A percentile compares a stretch with the other conserved stretches of the same genome.
Evolutionary conservation across 2,888 invertebrate species (phyloP).

Genomic region (Paralinhomoeus sp.): DNA sequence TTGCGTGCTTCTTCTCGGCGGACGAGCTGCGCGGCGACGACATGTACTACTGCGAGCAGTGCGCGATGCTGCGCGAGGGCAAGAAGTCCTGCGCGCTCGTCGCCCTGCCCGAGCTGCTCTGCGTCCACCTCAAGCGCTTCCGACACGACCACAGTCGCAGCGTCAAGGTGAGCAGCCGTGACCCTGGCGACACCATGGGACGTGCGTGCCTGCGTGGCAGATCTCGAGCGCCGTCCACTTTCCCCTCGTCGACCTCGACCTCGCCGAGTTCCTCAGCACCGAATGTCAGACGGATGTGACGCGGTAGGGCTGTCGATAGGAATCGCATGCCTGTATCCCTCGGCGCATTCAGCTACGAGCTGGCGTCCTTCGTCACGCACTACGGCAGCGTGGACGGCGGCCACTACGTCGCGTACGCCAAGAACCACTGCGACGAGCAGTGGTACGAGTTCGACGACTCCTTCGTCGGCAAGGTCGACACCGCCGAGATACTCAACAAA

Average conservation of each 20-base stretch:
- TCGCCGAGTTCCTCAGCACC: too few species aligned
- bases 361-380: slow-evolving; percentile 82
- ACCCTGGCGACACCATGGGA: too few species aligned
- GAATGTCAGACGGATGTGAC: too few species aligned
- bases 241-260: slow-evolving; percentile 67
- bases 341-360: slow-evolving; percentile 58
- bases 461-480: slow-evolving; percentile 52
- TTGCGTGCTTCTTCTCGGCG: slow-evolving; percentile 88
- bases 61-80: slow-evolving; percentile 64
- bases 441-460: slow-evolving; percentile 96
- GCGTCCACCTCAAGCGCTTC: slow-evolving; percentile 86
- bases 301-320: too few species aligned
- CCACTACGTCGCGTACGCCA: slow-evolving; percentile 79
- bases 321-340: too few species aligned
- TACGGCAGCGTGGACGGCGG: slow-evolving; percentile 77
- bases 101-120: slow-evolving; percentile 61
- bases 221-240: slow-evolving; percentile 76
- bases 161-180: slow-evolving; percentile 13
- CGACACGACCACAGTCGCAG: slow-evolving; percentile 46
- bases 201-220: too few species aligned
- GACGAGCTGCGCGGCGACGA: slow-evolving; percentile 95
- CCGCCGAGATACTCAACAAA: slow-evolving; percentile 34
- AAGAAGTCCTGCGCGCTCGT: slow-evolving; percentile 78
- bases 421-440: slow-evolving; percentile 44
- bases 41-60: slow-evolving; percentile 64